A percentile compares a stretch with the other conserved stretches of the same genome.
Conservation (phyloP, 1,140 invertebrate genomes). For the Lepidurus arcticus region DNA sequence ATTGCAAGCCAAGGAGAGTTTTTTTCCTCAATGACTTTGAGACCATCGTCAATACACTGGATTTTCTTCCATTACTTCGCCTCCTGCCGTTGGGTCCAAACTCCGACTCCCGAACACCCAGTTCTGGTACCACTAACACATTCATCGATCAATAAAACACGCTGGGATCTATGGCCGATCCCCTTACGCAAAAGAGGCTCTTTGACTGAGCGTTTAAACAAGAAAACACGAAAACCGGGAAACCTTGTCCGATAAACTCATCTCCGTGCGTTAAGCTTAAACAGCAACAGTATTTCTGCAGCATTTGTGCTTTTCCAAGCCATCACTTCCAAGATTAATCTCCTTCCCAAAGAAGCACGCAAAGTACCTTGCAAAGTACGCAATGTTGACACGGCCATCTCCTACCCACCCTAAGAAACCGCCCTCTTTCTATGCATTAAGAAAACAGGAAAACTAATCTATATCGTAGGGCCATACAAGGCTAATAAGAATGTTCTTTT, state of each 20-base stretch:
- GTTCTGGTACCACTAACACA: neutral
- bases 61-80: too few relatives aligned
- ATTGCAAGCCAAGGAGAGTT: too few relatives aligned
- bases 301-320: neutral
- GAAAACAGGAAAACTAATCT: too few relatives aligned
- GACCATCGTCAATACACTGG: too few relatives aligned
- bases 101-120: too few relatives aligned
- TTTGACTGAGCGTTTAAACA: neutral
- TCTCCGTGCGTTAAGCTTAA: neutral
- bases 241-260: neutral
- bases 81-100: too few relatives aligned
- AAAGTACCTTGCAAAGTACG: neutral
- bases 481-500: too few relatives aligned
- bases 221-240: neutral
- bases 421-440: too few relatives aligned
- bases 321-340: neutral
- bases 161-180: neutral
- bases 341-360: neutral
- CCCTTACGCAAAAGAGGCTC: neutral
- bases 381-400: neutral
- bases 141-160: constrained; percentile 10
- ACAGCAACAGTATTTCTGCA: neutral
- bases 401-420: neutral
- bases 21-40: too few relatives aligned
- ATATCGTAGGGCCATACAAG: too few relatives aligned